These are phyloP conservation scores for Xanthorhoe designata DNA, from an alignment of 2,888 invertebrate genomes.

Conservation along the genomic window DNA sequence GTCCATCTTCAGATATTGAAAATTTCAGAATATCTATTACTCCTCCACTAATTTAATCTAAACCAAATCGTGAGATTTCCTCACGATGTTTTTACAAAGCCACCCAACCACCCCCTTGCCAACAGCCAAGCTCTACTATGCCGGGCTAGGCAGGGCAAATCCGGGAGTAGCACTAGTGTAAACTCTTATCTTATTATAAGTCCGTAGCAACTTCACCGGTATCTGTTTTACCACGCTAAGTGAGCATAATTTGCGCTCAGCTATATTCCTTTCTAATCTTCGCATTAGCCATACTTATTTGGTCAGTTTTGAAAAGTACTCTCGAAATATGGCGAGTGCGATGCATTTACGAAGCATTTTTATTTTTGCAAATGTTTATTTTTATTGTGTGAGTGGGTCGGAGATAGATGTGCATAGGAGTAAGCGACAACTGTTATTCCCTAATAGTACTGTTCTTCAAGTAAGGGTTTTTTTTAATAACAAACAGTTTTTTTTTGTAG, in stretches of 20 bases:
- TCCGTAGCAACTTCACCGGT: neutral
- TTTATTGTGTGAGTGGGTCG: conserved; percentile 45
- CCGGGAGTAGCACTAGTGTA: no score
- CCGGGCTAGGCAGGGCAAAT: no score
- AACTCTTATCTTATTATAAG: no score
- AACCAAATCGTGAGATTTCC: no score
- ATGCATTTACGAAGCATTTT: conserved; percentile 20
- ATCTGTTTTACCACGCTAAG: neutral
- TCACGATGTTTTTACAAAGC: no score
- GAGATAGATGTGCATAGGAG: conserved; percentile 54
- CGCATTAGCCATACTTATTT: conserved; percentile 13
- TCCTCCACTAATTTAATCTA: no score
- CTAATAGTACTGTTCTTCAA: conserved; percentile 69
- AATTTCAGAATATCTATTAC: no score
- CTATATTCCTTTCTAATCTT: conserved; percentile 9
- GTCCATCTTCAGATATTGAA: no score
- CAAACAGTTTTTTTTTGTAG: no score
- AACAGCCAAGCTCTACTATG: no score
- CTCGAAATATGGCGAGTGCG: conserved; percentile 1
- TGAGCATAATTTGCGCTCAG: neutral
- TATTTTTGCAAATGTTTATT: conserved; percentile 22
- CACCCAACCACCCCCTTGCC: no score
- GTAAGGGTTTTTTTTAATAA: conserved; percentile 52
- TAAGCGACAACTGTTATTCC: conserved; percentile 67
- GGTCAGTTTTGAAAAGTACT: conserved; percentile 11